Evolutionary conservation across 2,113 vertebrate genomes (phyloP).

Genomic region (Sebastes fasciatus): DNA sequence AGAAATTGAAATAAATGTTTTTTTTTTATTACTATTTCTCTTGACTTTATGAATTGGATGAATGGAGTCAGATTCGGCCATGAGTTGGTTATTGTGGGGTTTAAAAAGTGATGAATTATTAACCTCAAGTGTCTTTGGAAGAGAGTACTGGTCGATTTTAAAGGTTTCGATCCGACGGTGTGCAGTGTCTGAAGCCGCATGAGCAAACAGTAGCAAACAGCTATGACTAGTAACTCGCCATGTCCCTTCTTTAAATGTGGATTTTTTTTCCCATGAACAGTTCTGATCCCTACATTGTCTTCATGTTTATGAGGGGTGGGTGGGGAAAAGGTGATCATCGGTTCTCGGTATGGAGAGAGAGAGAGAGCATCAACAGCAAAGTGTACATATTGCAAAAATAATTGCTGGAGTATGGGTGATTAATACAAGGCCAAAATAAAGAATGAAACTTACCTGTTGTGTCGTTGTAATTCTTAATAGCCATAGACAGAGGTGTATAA

Average conservation of each 20-base stretch:
- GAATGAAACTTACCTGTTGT: slow-evolving; percentile 7
- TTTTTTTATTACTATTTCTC: background rate
- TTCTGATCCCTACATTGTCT: background rate
- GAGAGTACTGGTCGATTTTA: background rate
- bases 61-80: background rate
- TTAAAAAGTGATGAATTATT: background rate
- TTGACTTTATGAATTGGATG: background rate
- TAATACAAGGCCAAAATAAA: slow-evolving; percentile 49
- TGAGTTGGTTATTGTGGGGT: background rate
- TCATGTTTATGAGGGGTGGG: background rate
- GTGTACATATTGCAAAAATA: slow-evolving; percentile 56
- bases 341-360: slow-evolving; percentile 8
- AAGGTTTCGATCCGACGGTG: background rate
- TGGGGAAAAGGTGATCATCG: background rate
- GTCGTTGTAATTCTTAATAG: background rate
- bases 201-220: background rate
- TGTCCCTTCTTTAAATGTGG: slow-evolving; percentile 10
- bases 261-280: background rate
- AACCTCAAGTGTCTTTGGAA: background rate
- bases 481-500: background rate
- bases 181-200: slow-evolving; percentile 1
- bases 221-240: background rate
- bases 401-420: slow-evolving; percentile 66
- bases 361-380: slow-evolving; percentile 28
- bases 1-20: slow-evolving; percentile 3